Base-by-base conservation (phyloP, 2,888 invertebrate genomes). In the Lordiphosa andalusiaca region DNA sequence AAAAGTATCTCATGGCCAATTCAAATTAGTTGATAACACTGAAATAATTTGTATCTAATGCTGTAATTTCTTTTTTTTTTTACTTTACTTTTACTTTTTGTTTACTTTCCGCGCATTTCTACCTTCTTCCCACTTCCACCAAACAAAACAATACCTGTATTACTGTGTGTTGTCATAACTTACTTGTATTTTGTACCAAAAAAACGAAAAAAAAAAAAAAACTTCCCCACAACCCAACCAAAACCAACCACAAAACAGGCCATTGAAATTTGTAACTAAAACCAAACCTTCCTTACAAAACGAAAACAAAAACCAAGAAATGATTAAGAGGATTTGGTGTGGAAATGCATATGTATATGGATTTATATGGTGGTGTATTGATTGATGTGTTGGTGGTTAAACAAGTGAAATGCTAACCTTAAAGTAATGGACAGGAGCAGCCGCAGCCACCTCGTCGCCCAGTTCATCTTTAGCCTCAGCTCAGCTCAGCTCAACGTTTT, bases 41-140 rank as follows among this genome's bases (percentile, higher is more conserved):
- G 49, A 47, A 84, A 74, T 75, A 71, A 57, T 68, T 67, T 85
- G 87, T 86, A 78, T 84, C 87, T 86, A 87, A 87, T 86, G 74
- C 80, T 77, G 77, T 71, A 81, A 77, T 87, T 80, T 84, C 82
- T 84, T 86, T 74, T 30, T 30, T 83, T 16, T 16, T 16, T 16
- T 16, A 16, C 16, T 16, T 76, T 78, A 77, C 78, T 73, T 86
- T 80, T 84, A 80, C 74, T 64, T 76, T 81, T 69, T 69, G 67
- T 65, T 78, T 73, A 70, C 76, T 86, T 71, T 72, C 70, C 78
- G 67, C 75, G 75, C 73, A 72, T 76, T 70, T 70, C 67, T 56
- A 52, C 46, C 60, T 23, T 21, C 66, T 66, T 53, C 57, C 57
- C 16, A 16, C 16, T 65, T 67, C 61, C 75, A 53, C 40, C 52